Percentiles rank a stretch among this genome's conserved stretches.
Evolutionary conservation across 2,888 invertebrate genomes (phyloP).

Genomic region (Trissolcus japonicus): DNA sequence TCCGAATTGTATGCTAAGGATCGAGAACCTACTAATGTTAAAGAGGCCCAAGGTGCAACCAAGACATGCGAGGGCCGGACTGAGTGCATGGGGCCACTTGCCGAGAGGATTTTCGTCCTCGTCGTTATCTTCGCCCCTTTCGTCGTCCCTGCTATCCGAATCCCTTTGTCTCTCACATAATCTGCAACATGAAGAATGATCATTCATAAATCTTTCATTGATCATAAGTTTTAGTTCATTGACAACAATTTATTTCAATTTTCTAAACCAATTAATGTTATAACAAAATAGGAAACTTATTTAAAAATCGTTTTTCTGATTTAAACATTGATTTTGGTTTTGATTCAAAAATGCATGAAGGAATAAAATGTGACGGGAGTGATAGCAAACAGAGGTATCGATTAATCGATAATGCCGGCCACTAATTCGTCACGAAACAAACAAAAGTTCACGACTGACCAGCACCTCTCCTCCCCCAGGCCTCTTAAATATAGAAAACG

Average conservation of each 20-base stretch:
- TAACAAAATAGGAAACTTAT: not conserved
- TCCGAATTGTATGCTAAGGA: constrained; percentile 91
- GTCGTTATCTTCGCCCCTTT: constrained; percentile 69
- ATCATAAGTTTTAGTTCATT: not conserved
- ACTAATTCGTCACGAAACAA: constrained; percentile 41
- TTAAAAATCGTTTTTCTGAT: not conserved
- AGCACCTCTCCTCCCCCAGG: constrained; percentile 4
- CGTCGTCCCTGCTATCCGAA: constrained; percentile 72
- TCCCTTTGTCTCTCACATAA: constrained; percentile 78
- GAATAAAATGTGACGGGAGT: constrained; percentile 6
- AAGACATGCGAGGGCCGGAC: constrained; percentile 88
- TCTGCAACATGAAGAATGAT: constrained; percentile 68
- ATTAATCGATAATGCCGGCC: constrained; percentile 62
- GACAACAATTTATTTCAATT: not conserved
- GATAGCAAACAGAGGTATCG: constrained; percentile 44
- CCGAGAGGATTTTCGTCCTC: constrained; percentile 79
- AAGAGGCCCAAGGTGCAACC: constrained; percentile 92
- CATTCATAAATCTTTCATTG: not conserved
- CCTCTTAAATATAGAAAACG: constrained; percentile 42
- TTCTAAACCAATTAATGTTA: not conserved
- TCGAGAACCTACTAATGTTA: constrained; percentile 91
- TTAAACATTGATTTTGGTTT: too few species aligned
- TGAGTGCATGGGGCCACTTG: constrained; percentile 84
- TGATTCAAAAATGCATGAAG: not conserved
- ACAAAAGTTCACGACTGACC: constrained; percentile 55